phyloP scores from a whole-genome alignment of 2,888 invertebrate species.

The Troides aeacus region DNA sequence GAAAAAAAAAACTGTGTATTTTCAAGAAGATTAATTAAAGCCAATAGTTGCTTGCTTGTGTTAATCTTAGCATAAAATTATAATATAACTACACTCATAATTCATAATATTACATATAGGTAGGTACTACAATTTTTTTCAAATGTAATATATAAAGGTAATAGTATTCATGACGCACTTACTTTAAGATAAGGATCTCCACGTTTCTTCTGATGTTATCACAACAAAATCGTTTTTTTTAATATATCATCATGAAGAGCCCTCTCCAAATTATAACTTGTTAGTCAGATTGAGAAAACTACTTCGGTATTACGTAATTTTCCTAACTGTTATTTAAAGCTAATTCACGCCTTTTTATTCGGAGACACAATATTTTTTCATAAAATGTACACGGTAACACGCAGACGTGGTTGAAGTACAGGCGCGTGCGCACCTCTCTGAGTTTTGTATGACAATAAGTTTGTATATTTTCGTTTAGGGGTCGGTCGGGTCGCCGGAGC shows the following conservation, averaged over 20 bases:
- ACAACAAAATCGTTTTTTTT: conserved; percentile 17
- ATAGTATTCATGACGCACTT: conserved; percentile 3
- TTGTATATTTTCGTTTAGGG: conserved; percentile 52
- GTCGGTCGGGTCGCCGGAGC: conserved; percentile 52
- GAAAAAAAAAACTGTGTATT: too few relatives aligned
- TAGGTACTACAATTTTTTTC: background rate
- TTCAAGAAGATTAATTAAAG: too few relatives aligned
- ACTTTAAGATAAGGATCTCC: conserved; percentile 19
- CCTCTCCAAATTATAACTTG: too few relatives aligned
- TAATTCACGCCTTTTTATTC: background rate
- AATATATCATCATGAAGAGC: too few relatives aligned
- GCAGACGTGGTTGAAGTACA: conserved; percentile 30
- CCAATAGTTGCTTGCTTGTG: too few relatives aligned
- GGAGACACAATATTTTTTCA: conserved; percentile 9
- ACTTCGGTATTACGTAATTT: too few relatives aligned
- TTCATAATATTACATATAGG: too few relatives aligned
- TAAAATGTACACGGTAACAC: conserved; percentile 15
- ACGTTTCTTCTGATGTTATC: conserved; percentile 13
- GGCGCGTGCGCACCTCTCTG: conserved; percentile 42
- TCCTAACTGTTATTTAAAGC: too few relatives aligned
- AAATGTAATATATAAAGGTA: background rate
- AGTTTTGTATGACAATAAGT: conserved; percentile 66
- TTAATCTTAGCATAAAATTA: too few relatives aligned
- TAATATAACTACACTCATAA: too few relatives aligned
- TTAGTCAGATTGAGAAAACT: too few relatives aligned